These are phyloP conservation scores for Megaceryle alcyon DNA, from an alignment of 2,797 vertebrate species.

Conservation along the genomic window DNA sequence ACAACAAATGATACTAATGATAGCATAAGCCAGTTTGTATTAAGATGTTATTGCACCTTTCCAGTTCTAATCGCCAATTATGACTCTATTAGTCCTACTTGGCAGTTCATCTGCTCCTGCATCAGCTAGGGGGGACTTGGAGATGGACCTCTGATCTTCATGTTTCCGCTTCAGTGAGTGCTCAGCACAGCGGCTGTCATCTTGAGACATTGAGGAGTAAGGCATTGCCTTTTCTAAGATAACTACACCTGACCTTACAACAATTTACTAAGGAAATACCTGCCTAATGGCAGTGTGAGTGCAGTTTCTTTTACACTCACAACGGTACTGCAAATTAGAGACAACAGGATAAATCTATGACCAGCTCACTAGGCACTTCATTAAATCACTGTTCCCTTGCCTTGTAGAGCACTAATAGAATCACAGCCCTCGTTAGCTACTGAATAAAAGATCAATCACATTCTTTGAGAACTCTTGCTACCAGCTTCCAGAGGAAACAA, in stretches of 20 bases:
- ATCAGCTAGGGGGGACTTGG: slow-evolving; percentile 83
- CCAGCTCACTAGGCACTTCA: slow-evolving; percentile 95
- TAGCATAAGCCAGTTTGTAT: slow-evolving; percentile 80
- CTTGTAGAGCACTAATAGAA: slow-evolving; percentile 90
- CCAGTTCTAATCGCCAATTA: slow-evolving; percentile 97
- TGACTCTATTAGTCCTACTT: slow-evolving; percentile 96
- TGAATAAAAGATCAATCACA: slow-evolving; percentile 95
- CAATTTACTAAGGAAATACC: slow-evolving; percentile 87
- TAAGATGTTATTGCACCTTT: slow-evolving; percentile 89
- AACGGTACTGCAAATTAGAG: slow-evolving; percentile 81
- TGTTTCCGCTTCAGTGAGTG: slow-evolving; percentile 83
- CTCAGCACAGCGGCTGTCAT: slow-evolving; percentile 85
- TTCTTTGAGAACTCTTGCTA: slow-evolving; percentile 85
- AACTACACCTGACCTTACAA: slow-evolving; percentile 89
- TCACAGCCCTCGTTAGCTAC: slow-evolving; percentile 95
- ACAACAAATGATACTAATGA: slow-evolving; percentile 73
- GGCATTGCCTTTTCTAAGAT: slow-evolving; percentile 77
- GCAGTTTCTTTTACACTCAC: slow-evolving; percentile 73
- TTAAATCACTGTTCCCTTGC: slow-evolving; percentile 93
- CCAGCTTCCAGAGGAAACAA: slow-evolving; percentile 86
- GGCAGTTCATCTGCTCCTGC: slow-evolving; percentile 95
- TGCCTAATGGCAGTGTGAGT: slow-evolving; percentile 81
- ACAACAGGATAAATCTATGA: slow-evolving; percentile 86
- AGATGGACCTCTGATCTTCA: slow-evolving; percentile 87
- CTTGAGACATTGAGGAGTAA: slow-evolving; percentile 74